These are phyloP conservation scores for Epiperipatus broadwayi DNA, from an alignment of 2,888 invertebrate genomes.

Conservation along the genomic window DNA sequence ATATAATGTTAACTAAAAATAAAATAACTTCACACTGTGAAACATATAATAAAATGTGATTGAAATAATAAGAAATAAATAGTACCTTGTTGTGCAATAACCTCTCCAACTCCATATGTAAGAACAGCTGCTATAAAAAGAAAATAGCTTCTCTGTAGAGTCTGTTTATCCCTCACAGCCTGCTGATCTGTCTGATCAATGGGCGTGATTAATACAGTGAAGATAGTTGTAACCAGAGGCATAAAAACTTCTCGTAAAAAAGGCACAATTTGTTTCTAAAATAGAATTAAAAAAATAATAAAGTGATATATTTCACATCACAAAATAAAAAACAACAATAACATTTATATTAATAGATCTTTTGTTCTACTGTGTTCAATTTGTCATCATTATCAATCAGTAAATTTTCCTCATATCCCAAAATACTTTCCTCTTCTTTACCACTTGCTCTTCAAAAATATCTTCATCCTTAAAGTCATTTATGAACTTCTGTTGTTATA, in stretches of 20 bases:
- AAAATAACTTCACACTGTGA: constrained; percentile 1
- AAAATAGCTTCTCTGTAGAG: constrained; percentile 34
- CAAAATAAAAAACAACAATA: too few species aligned
- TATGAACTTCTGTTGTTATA: too few species aligned
- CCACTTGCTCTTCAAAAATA: too few species aligned
- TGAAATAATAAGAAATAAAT: neutral
- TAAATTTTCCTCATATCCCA: too few species aligned
- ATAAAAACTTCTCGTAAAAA: constrained; percentile 34
- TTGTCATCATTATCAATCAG: too few species aligned
- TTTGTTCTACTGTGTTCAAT: too few species aligned
- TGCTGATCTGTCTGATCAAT: constrained; percentile 33
- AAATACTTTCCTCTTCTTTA: constrained; percentile 10
- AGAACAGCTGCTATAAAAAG: constrained; percentile 33
- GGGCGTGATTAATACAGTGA: constrained; percentile 29
- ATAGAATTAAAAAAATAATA: too few species aligned
- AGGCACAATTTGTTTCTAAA: constrained; percentile 33
- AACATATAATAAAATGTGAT: neutral
- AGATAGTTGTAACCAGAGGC: constrained; percentile 33
- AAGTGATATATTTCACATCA: too few species aligned
- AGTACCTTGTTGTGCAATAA: constrained; percentile 25
- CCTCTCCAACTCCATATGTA: constrained; percentile 32
- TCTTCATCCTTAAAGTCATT: too few species aligned
- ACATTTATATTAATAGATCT: too few species aligned
- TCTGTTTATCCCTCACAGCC: constrained; percentile 30
- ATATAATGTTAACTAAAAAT: neutral